A percentile compares a stretch with the other conserved stretches of the same genome.
These are phyloP conservation scores for Characodon lateralis DNA, from an alignment of 2,797 vertebrate genomes.

Conservation along the genomic window DNA sequence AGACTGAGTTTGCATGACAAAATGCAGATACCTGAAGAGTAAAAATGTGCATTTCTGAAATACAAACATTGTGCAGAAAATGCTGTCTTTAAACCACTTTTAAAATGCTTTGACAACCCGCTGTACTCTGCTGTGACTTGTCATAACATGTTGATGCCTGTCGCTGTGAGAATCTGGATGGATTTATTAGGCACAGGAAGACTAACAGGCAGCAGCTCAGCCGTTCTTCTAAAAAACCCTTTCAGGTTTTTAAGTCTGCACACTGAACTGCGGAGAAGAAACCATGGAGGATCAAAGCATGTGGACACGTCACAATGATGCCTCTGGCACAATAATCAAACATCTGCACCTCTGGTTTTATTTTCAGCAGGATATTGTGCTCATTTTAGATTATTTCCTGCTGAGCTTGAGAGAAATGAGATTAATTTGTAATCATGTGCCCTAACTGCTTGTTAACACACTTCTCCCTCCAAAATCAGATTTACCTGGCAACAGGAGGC, in stretches of 20 bases:
- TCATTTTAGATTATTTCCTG: neutral
- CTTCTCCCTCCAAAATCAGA: neutral
- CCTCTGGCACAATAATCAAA: neutral
- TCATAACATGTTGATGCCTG: constrained; percentile 10
- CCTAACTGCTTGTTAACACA: neutral
- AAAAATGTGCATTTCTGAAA: neutral
- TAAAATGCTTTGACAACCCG: neutral
- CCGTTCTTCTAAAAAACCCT: neutral
- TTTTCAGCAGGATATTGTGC: neutral
- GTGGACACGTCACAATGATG: neutral
- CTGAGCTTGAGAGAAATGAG: neutral
- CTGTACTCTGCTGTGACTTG: neutral
- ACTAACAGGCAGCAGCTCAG: constrained; percentile 3
- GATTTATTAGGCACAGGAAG: neutral
- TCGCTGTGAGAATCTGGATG: constrained; percentile 7
- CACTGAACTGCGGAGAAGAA: neutral
- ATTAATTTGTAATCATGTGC: neutral
- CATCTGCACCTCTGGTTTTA: constrained; percentile 2
- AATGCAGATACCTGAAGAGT: neutral
- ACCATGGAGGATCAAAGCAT: neutral
- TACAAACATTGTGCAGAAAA: neutral
- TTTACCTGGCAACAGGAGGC: neutral
- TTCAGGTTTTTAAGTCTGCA: neutral
- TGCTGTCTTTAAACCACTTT: neutral
- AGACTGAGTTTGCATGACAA: neutral